Conservation (phyloP, 1,140 invertebrate species). For the Pentalonia nigronervosa region DNA sequence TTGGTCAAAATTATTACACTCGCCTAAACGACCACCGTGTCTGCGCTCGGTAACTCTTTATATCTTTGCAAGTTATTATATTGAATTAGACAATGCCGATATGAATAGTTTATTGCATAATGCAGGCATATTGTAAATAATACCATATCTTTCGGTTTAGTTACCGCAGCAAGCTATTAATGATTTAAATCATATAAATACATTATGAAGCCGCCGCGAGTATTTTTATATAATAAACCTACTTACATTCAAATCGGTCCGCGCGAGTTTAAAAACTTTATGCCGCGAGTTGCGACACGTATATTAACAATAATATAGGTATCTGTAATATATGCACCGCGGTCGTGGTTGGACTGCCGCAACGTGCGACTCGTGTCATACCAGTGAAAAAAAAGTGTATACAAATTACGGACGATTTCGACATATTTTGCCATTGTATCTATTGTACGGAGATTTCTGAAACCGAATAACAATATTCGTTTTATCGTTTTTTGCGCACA, state of each 20-base stretch:
- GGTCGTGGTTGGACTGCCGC: neutral
- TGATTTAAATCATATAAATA: neutral
- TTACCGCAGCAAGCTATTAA: neutral
- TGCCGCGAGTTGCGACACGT: neutral
- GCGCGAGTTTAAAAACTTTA: neutral
- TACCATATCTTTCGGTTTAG: neutral
- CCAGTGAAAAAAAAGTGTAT: neutral
- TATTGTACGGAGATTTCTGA: neutral
- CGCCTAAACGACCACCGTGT: no score
- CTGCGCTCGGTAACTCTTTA: neutral
- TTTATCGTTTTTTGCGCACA: neutral
- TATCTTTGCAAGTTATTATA: neutral
- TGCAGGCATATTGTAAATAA: neutral
- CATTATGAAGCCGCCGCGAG: no score
- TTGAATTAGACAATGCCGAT: neutral
- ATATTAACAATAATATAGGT: neutral
- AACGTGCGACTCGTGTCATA: neutral
- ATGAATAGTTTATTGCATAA: no score
- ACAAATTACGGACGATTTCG: neutral
- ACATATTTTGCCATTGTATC: neutral
- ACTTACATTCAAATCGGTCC: neutral
- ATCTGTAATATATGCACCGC: neutral
- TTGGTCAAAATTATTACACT: no score
- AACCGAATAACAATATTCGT: neutral
- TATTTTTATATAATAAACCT: no score